These are phyloP conservation scores for Carassius carassius DNA, from an alignment of 2,113 vertebrate species.

Conservation along the genomic window DNA sequence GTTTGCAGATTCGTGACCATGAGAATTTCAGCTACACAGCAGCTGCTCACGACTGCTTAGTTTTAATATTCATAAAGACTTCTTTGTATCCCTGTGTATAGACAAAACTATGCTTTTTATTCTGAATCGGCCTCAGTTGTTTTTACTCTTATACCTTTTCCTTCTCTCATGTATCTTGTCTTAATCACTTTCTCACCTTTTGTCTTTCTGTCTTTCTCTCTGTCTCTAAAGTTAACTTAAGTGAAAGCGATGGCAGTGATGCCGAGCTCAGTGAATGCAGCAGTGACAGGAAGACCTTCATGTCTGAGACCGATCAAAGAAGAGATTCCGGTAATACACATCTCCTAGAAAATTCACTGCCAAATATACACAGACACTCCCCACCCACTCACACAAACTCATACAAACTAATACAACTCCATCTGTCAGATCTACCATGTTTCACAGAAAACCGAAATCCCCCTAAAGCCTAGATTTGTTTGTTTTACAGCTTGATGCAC, in stretches of 20 bases:
- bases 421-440: not conserved
- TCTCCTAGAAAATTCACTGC: not conserved
- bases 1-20: too few species aligned
- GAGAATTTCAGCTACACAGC: too few species aligned
- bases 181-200: not conserved
- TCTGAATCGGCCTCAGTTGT: not conserved
- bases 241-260: conserved; percentile 83
- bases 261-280: conserved; percentile 80
- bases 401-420: not conserved
- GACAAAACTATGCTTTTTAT: not conserved
- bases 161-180: not conserved
- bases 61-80: not conserved
- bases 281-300: conserved; percentile 68
- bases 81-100: not conserved
- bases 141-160: not conserved
- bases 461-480: not conserved
- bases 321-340: conserved; percentile 71
- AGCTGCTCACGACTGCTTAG: too few species aligned
- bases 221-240: conserved; percentile 76
- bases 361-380: conserved; percentile 1
- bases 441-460: not conserved
- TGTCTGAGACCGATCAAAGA: conserved; percentile 46
- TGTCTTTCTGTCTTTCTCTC: conserved; percentile 11
- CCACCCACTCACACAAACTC: conserved; percentile 5
- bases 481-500: not conserved